These are phyloP conservation scores for Eunapius fragilis DNA, from an alignment of 37 sponge, comb jelly and placozoan genomes.

Conservation along the genomic window DNA sequence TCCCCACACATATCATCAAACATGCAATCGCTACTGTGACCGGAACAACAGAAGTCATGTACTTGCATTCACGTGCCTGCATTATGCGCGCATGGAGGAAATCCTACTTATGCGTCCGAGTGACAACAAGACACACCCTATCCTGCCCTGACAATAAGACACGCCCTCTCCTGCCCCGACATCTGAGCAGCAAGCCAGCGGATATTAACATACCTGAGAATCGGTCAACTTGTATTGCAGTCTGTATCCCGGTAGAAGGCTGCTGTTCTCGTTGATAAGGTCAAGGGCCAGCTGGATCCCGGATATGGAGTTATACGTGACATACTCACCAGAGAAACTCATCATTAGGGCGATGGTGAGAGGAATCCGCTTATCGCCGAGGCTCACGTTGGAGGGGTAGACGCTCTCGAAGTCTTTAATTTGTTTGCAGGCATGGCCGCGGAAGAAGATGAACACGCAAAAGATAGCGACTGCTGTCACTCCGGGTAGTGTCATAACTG, in stretches of 20 bases:
- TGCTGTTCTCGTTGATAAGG: background rate
- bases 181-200: no score
- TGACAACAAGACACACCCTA: no score
- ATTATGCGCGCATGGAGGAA: no score
- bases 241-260: background rate
- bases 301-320: background rate
- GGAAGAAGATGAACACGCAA: background rate
- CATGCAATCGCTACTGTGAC: no score
- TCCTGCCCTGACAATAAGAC: no score
- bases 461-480: background rate
- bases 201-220: background rate
- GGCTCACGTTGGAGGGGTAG: background rate
- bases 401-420: background rate
- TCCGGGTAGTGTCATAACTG: background rate
- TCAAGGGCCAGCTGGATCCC: background rate
- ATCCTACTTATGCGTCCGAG: no score
- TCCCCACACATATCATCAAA: no score
- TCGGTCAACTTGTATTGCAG: background rate
- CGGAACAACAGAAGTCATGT: no score
- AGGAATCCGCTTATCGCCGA: background rate
- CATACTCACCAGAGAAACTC: background rate
- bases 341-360: background rate
- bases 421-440: background rate
- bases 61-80: no score
- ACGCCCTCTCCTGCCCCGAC: no score